Evolutionary conservation across 1,140 invertebrate genomes (phyloP).

Genomic region (Anthonomus grandis): DNA sequence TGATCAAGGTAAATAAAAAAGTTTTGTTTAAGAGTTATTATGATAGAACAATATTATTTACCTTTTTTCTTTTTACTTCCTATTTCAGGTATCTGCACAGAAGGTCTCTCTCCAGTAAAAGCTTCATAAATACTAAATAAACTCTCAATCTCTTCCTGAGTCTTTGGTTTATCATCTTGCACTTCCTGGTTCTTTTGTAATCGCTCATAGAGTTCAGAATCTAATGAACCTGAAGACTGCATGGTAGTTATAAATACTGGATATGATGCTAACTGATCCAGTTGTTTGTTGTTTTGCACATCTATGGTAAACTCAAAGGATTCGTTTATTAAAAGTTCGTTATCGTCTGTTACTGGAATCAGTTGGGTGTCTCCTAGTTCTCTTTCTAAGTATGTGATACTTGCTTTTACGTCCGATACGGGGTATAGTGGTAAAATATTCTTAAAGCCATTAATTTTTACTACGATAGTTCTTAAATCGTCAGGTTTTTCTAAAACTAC

Average conservation of each 20-base stretch:
- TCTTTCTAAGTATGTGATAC: constrained; percentile 18
- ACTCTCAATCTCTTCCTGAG: constrained; percentile 16
- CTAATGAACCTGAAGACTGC: constrained; percentile 14
- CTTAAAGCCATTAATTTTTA: constrained; percentile 6
- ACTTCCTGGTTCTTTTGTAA: background rate
- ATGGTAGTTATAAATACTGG: constrained; percentile 11
- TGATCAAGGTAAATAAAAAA: too few species aligned
- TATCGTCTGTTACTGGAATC: constrained; percentile 20
- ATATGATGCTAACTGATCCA: constrained; percentile 24
- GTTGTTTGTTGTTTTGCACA: constrained; percentile 18
- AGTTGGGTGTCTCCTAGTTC: constrained; percentile 19
- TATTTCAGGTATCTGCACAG: constrained; percentile 1
- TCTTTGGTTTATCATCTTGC: background rate
- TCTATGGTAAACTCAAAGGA: constrained; percentile 23
- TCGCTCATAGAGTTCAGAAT: constrained; percentile 17
- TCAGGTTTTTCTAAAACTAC: background rate
- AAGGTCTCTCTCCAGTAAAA: constrained; percentile 14
- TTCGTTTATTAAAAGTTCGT: constrained; percentile 21
- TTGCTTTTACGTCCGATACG: constrained; percentile 24
- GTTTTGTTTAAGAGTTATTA: too few species aligned
- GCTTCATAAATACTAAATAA: constrained; percentile 28
- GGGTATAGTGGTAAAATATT: constrained; percentile 24
- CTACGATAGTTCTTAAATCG: constrained; percentile 11
- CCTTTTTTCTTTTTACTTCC: constrained; percentile 20
- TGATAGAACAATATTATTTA: constrained; percentile 2